phyloP scores from a whole-genome alignment of 2,113 vertebrate species.

The Eublepharis macularius region DNA sequence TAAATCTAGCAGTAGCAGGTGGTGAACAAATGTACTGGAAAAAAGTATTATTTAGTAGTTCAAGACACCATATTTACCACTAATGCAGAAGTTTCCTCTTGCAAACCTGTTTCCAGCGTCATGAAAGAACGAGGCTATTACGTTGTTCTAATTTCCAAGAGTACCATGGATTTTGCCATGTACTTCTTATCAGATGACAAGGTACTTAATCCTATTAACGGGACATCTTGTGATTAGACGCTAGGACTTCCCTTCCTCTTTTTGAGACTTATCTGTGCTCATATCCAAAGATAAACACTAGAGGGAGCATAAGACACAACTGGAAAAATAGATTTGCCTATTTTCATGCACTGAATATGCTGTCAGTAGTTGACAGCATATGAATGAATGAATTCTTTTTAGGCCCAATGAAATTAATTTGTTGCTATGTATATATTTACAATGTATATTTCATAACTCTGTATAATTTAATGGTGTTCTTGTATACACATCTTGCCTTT shows the following conservation, averaged over 20 bases:
- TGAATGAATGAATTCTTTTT: background rate
- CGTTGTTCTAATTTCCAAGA: constrained; percentile 64
- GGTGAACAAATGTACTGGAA: background rate
- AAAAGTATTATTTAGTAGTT: constrained; percentile 7
- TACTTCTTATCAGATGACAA: constrained; percentile 76
- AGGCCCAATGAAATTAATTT: background rate
- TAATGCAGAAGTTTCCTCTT: constrained; percentile 53
- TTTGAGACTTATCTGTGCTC: background rate
- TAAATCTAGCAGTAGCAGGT: background rate
- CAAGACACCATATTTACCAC: constrained; percentile 69
- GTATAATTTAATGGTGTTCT: background rate
- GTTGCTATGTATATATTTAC: background rate
- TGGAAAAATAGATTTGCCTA: background rate
- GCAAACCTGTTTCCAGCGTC: constrained; percentile 48
- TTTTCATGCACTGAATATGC: background rate
- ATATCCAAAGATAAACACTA: constrained; percentile 62
- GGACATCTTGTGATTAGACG: constrained; percentile 62
- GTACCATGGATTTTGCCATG: constrained; percentile 69
- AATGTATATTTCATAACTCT: background rate
- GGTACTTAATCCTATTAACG: constrained; percentile 78
- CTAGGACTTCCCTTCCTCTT: constrained; percentile 1
- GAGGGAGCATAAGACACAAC: constrained; percentile 63
- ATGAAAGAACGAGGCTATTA: constrained; percentile 55
- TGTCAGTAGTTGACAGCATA: background rate
- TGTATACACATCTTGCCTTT: background rate